Evolutionary conservation across 92 coral and sea anemone species (phyloP).

Genomic region (Pocillopora grandis): DNA sequence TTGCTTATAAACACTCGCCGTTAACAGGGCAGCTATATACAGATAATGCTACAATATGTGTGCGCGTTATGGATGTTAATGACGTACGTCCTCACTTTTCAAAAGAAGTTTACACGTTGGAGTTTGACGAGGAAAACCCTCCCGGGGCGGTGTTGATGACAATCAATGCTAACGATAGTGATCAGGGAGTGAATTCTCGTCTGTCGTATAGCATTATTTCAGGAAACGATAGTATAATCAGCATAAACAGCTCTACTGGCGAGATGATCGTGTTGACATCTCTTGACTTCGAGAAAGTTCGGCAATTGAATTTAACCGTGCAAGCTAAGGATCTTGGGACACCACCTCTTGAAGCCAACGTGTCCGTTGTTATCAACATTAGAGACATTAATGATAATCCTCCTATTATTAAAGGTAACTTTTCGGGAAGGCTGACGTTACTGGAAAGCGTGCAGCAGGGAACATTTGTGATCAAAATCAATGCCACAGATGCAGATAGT

Average conservation of each 20-base stretch:
- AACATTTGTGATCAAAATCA: constrained; percentile 32
- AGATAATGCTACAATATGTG: constrained; percentile 22
- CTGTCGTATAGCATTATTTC: constrained; percentile 36
- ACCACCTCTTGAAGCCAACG: constrained; percentile 45
- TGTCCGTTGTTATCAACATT: constrained; percentile 41
- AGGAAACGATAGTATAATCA: constrained; percentile 49
- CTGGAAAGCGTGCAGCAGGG: constrained; percentile 37
- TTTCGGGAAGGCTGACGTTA: constrained; percentile 19
- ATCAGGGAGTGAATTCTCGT: constrained; percentile 37
- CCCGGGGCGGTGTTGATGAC: constrained; percentile 26
- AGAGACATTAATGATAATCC: constrained; percentile 61
- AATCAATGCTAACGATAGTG: constrained; percentile 49
- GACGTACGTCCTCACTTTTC: constrained; percentile 46
- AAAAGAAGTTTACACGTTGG: constrained; percentile 27
- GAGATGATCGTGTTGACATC: constrained; percentile 20
- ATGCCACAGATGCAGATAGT: constrained; percentile 51
- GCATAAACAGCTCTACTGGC: constrained; percentile 39
- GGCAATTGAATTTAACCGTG: constrained; percentile 58
- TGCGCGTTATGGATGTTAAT: constrained; percentile 48
- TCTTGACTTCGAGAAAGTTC: constrained; percentile 51
- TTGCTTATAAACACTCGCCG: constrained; percentile 45
- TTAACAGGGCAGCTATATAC: constrained; percentile 34
- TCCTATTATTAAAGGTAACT: constrained; percentile 25
- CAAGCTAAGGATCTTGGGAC: constrained; percentile 54
- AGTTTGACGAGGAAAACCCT: constrained; percentile 37